phyloP scores from a whole-genome alignment of 2,888 invertebrate species.

The Synergus gifuensis region DNA sequence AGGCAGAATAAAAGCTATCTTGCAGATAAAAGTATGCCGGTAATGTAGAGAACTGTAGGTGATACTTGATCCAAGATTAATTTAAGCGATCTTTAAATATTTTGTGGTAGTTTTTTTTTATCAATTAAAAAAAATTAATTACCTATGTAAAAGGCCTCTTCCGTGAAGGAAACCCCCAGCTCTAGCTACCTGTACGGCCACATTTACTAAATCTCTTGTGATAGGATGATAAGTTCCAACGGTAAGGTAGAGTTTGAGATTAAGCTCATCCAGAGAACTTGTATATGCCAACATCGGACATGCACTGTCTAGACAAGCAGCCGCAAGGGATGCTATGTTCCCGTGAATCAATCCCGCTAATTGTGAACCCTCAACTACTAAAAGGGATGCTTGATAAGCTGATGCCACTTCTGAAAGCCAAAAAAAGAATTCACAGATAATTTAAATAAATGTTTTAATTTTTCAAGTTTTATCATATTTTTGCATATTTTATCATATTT shows the following conservation, averaged over 20 bases:
- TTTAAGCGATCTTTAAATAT: too few relatives aligned
- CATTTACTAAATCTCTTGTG: constrained; percentile 90
- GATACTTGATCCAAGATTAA: too few relatives aligned
- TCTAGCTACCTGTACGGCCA: constrained; percentile 91
- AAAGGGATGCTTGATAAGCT: constrained; percentile 84
- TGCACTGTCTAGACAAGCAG: constrained; percentile 82
- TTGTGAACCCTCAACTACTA: constrained; percentile 87
- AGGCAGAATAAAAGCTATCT: too few relatives aligned
- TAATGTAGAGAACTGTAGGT: too few relatives aligned
- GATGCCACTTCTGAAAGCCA: constrained; percentile 83
- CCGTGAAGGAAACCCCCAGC: constrained; percentile 94
- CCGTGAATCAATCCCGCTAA: constrained; percentile 85
- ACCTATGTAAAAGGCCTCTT: constrained; percentile 89
- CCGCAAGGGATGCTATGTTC: constrained; percentile 86
- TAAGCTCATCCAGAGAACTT: constrained; percentile 77
- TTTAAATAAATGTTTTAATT: neutral
- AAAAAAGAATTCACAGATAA: neutral
- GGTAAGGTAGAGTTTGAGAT: constrained; percentile 76
- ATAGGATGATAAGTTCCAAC: constrained; percentile 76
- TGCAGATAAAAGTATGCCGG: too few relatives aligned
- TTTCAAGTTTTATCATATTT: neutral
- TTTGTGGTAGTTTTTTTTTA: too few relatives aligned
- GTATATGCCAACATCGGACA: constrained; percentile 86
- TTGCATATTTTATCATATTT: too few relatives aligned
- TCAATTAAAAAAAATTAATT: constrained; percentile 8